Evolutionary conservation across 2,888 invertebrate genomes (phyloP).

Genomic region (Tetramorium bicarinatum): DNA sequence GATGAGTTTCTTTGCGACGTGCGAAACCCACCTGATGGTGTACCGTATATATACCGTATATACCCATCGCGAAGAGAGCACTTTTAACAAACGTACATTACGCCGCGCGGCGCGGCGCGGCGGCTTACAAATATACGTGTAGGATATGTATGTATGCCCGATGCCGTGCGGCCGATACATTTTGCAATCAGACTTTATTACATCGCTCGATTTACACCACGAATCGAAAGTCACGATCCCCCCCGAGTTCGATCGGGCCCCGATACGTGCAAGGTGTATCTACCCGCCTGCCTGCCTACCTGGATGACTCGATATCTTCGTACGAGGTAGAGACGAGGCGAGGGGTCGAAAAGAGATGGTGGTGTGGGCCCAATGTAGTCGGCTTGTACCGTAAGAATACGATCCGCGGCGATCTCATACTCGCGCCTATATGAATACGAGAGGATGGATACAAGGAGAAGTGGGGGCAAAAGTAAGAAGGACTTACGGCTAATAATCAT

Average conservation of each 20-base stretch:
- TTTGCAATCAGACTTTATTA: constrained; percentile 71
- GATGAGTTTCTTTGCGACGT: constrained; percentile 40
- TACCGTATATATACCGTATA: constrained; percentile 12
- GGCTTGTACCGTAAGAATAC: constrained; percentile 70
- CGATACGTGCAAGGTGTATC: constrained; percentile 67
- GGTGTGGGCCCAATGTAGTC: constrained; percentile 33
- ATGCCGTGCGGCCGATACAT: constrained; percentile 49
- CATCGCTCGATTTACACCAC: constrained; percentile 71
- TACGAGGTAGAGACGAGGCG: not conserved
- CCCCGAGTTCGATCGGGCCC: constrained; percentile 51
- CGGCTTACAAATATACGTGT: constrained; percentile 48
- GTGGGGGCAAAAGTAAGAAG: constrained; percentile 72
- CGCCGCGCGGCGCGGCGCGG: not conserved
- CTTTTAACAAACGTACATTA: constrained; percentile 56
- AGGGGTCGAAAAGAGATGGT: constrained; percentile 6
- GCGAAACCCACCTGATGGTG: constrained; percentile 31
- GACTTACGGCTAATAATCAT: constrained; percentile 81
- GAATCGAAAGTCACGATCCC: constrained; percentile 75
- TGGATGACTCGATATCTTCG: constrained; percentile 71
- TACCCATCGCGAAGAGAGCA: constrained; percentile 25
- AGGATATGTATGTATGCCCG: constrained; percentile 20
- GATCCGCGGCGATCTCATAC: constrained; percentile 68
- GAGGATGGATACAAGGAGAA: constrained; percentile 63
- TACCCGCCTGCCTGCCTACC: constrained; percentile 58
- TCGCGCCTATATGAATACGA: constrained; percentile 66